Evolutionary conservation across 2,888 invertebrate genomes (phyloP).

Genomic region (Schizotus pectinicornis): DNA sequence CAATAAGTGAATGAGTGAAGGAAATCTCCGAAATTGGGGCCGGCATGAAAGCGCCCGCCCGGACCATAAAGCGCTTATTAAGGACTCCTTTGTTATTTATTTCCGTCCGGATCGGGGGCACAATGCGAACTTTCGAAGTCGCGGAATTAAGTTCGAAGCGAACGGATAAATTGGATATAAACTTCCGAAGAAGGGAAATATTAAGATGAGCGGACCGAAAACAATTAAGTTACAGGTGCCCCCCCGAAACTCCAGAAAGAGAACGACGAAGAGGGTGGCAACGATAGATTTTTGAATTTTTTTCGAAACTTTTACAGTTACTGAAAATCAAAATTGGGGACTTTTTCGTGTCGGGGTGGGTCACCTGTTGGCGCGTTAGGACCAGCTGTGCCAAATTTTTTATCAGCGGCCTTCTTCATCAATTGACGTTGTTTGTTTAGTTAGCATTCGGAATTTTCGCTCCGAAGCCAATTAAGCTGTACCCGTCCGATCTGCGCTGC

Average conservation of each 20-base stretch:
- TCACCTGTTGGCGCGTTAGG: too few species aligned
- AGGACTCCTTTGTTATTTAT: constrained; percentile 9
- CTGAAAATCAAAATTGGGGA: not conserved
- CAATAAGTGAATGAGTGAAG: constrained; percentile 16
- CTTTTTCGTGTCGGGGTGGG: too few species aligned
- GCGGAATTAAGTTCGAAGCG: too few species aligned
- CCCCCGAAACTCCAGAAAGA: not conserved
- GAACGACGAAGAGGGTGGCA: constrained; percentile 1
- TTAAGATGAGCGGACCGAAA: too few species aligned
- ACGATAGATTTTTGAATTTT: constrained; percentile 4
- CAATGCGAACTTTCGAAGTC: too few species aligned
- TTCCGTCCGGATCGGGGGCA: too few species aligned
- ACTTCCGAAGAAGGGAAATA: too few species aligned
- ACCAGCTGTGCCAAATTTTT: too few species aligned
- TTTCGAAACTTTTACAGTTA: not conserved
- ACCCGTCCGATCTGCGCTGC: not conserved
- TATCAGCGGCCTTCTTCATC: too few species aligned
- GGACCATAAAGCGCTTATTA: constrained; percentile 12
- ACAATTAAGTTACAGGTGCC: too few species aligned
- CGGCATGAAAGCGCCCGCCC: constrained; percentile 6
- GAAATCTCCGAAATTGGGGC: constrained; percentile 23
- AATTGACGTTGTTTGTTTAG: too few species aligned
- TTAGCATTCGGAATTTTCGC: not conserved
- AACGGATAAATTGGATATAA: too few species aligned
- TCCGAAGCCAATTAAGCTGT: not conserved